Conservation (phyloP, 2,113 vertebrate genomes). For the Psophia crepitans region DNA sequence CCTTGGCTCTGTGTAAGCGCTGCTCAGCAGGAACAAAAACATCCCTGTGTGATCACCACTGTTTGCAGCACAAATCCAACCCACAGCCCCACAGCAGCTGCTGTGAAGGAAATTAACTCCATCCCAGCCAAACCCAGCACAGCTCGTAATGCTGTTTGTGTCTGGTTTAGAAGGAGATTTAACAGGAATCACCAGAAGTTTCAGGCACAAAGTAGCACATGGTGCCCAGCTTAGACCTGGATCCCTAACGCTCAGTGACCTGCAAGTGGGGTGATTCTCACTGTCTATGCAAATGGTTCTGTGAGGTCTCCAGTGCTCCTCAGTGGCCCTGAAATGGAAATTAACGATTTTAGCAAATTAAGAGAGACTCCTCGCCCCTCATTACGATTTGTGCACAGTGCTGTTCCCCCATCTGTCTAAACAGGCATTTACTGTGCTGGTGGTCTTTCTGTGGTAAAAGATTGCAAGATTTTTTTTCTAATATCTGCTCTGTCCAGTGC, state of each 20-base stretch:
- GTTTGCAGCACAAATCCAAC: not conserved
- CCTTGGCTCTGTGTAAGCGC: not conserved
- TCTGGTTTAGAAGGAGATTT: not conserved
- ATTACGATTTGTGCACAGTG: not conserved
- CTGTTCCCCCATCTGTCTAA: not conserved
- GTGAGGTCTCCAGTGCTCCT: not conserved
- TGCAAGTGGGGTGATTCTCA: not conserved
- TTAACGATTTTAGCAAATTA: not conserved
- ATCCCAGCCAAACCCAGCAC: not conserved
- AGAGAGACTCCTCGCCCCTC: not conserved
- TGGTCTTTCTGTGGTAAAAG: not conserved
- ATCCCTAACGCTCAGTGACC: not conserved
- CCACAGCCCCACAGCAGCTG: accelerated
- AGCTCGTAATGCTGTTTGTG: not conserved
- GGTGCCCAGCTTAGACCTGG: not conserved
- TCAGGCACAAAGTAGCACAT: accelerated
- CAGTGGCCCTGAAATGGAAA: not conserved
- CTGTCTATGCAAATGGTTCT: not conserved
- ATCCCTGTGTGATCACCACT: not conserved
- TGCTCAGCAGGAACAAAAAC: not conserved
- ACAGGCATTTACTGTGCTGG: not conserved
- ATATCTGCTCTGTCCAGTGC: not conserved
- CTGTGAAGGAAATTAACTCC: not conserved
- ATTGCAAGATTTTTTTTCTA: not conserved
- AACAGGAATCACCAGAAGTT: not conserved